A percentile compares a stretch with the other conserved stretches of the same genome.
Evolutionary conservation across 2,888 invertebrate genomes (phyloP).

Genomic region (Tolmerus cingulatus): DNA sequence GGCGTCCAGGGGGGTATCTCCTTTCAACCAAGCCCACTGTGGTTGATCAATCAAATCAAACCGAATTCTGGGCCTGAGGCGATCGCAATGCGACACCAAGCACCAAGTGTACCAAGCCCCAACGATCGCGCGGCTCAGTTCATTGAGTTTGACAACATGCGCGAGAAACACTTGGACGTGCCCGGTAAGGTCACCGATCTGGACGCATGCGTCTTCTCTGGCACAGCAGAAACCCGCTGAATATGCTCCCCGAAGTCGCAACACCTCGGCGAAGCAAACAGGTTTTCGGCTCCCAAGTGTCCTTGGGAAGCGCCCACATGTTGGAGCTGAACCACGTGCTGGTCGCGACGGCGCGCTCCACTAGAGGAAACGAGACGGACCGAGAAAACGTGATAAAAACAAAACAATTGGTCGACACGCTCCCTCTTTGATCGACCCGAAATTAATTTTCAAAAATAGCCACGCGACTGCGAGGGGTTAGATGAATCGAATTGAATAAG

Average conservation of each 20-base stretch:
- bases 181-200: neutral
- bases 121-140: neutral
- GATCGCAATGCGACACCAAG: neutral
- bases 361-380: neutral
- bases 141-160: neutral
- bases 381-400: neutral
- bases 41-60: neutral
- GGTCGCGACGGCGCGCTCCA: neutral
- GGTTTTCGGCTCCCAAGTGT: neutral
- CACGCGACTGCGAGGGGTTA: neutral
- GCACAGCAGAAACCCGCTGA: neutral
- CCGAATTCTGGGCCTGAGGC: neutral
- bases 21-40: neutral
- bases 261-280: neutral
- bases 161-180: neutral
- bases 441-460: neutral
- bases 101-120: neutral
- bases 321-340: slow-evolving; percentile 20
- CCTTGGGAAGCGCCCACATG: slow-evolving; percentile 25
- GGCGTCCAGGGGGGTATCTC: neutral
- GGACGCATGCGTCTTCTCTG: neutral
- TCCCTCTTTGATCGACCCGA: neutral
- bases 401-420: neutral
- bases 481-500: neutral
- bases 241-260: neutral